Evolutionary conservation across 2,797 vertebrate species (phyloP).

Genomic region (Anguilla anguilla): DNA sequence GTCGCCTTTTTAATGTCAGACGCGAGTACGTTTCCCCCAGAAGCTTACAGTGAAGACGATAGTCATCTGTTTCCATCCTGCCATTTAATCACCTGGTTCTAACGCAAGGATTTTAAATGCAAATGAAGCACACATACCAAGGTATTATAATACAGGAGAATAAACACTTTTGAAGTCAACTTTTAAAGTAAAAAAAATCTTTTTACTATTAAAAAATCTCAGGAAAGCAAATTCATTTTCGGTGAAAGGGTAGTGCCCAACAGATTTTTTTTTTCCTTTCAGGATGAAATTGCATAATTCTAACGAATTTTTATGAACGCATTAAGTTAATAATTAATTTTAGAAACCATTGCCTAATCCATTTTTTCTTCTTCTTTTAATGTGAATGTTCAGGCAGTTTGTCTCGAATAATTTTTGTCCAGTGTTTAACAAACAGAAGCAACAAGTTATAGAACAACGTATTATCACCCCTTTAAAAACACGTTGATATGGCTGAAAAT

Average conservation of each 20-base stretch:
- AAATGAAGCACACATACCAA: constrained; percentile 71
- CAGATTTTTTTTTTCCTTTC: constrained; percentile 52
- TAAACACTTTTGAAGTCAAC: constrained; percentile 69
- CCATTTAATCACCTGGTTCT: constrained; percentile 80
- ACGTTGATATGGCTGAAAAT: not conserved
- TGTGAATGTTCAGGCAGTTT: constrained; percentile 55
- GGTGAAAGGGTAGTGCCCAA: constrained; percentile 42
- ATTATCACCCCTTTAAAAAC: constrained; percentile 57
- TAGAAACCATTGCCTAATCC: not conserved
- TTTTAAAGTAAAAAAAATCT: constrained; percentile 40
- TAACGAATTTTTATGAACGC: constrained; percentile 67
- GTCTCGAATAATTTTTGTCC: constrained; percentile 59
- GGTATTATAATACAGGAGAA: constrained; percentile 67
- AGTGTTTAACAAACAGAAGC: constrained; percentile 50
- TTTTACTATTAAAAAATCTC: not conserved
- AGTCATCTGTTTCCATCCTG: constrained; percentile 78
- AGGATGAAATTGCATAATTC: constrained; percentile 51
- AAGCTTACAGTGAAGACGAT: constrained; percentile 69
- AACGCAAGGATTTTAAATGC: constrained; percentile 80
- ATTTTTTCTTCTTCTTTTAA: constrained; percentile 52
- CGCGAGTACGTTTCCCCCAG: constrained; percentile 56
- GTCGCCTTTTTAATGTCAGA: constrained; percentile 78
- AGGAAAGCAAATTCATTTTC: constrained; percentile 55
- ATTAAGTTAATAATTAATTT: constrained; percentile 48
- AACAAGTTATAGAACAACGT: constrained; percentile 26